phyloP scores from a whole-genome alignment of 2,113 vertebrate genomes.

The Fregetta grallaria region DNA sequence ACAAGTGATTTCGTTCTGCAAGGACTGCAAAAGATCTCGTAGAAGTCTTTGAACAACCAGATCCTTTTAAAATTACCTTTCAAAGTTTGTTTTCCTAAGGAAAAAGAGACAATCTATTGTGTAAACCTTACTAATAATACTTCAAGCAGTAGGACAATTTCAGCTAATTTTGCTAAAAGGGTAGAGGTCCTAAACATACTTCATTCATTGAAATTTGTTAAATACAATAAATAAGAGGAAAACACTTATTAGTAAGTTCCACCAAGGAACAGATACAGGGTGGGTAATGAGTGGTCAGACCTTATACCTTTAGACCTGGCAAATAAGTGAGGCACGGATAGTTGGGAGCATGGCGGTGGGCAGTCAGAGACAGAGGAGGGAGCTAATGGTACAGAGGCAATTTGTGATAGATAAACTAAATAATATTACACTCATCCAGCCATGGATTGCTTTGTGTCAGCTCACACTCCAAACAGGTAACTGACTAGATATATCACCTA shows the following conservation, averaged over 20 bases:
- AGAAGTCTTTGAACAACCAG: not conserved
- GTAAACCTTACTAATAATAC: not conserved
- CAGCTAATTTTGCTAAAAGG: not conserved
- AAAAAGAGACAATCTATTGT: not conserved
- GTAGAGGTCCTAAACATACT: not conserved
- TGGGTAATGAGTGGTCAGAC: not conserved
- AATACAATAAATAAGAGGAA: not conserved
- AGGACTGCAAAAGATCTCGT: not conserved
- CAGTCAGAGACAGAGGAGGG: not conserved
- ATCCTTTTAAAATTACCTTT: not conserved
- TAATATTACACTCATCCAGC: not conserved
- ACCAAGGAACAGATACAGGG: not conserved
- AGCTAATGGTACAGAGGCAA: not conserved
- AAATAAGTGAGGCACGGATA: not conserved
- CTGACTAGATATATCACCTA: not conserved
- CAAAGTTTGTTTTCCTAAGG: not conserved
- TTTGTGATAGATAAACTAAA: not conserved
- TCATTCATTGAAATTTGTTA: not conserved
- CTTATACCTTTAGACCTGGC: not conserved
- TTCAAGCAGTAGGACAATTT: not conserved
- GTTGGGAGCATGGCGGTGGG: not conserved
- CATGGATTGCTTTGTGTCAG: not conserved
- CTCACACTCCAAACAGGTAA: fast-evolving
- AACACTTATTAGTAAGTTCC: not conserved
- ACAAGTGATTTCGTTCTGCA: not conserved